These are phyloP conservation scores for Cyprinodon diabolis DNA, from an alignment of 2,797 vertebrate genomes.

Conservation along the genomic window DNA sequence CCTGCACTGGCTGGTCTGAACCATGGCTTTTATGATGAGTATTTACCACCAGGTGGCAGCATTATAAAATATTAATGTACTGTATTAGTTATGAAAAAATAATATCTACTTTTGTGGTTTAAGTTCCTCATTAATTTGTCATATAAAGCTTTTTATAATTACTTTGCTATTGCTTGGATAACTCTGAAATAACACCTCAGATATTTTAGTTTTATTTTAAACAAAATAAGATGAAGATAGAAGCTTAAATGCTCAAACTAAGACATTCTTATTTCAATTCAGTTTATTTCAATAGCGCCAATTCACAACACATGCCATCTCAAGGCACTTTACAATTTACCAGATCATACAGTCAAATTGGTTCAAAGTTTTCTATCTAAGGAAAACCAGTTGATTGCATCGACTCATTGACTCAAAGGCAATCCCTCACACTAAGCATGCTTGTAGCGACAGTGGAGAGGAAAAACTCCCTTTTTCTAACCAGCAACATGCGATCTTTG, in stretches of 20 bases:
- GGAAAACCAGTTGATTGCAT: too few species aligned
- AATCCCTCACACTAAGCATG: too few species aligned
- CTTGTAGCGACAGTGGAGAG: too few species aligned
- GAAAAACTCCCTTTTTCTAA: neutral
- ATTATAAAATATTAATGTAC: neutral
- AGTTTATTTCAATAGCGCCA: too few species aligned
- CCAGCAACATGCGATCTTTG: neutral
- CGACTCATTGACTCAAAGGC: too few species aligned
- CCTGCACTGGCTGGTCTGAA: slow-evolving; percentile 29
- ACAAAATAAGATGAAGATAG: neutral
- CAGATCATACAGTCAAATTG: too few species aligned
- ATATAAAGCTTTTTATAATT: neutral
- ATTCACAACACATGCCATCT: too few species aligned
- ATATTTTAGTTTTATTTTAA: neutral
- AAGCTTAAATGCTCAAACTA: neutral
- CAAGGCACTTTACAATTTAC: too few species aligned
- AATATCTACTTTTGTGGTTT: neutral
- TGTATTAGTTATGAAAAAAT: neutral
- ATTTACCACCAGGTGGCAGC: slow-evolving; percentile 65
- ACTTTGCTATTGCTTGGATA: neutral
- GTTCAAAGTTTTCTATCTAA: too few species aligned
- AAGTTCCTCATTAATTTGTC: neutral
- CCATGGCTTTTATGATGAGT: neutral
- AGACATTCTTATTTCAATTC: neutral
- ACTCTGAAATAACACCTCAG: neutral